Evolutionary conservation across 2,113 vertebrate genomes (phyloP).

Genomic region (Halcyon senegalensis): DNA sequence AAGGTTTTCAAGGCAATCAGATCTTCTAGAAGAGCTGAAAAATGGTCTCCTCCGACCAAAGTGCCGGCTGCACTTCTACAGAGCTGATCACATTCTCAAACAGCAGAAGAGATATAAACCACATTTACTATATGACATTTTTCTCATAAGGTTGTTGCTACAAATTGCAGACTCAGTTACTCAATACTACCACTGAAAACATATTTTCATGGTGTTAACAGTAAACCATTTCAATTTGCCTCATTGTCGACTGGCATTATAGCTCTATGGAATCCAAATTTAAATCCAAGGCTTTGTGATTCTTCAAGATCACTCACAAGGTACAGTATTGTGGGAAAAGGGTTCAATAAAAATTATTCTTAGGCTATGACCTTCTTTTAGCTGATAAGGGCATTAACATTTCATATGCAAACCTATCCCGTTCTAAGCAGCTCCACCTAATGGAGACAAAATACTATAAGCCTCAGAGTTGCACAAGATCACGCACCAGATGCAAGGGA

Average conservation of each 20-base stretch:
- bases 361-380: neutral
- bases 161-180: neutral
- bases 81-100: neutral
- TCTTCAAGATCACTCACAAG: neutral
- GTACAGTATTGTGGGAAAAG: neutral
- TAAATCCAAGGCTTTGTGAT: neutral
- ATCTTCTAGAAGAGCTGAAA: neutral
- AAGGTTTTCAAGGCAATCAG: conserved; percentile 15
- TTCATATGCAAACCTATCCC: neutral
- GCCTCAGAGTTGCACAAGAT: neutral
- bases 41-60: neutral
- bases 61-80: neutral
- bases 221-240: neutral
- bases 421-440: neutral
- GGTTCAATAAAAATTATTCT: neutral
- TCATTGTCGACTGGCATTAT: neutral
- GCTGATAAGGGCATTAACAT: neutral
- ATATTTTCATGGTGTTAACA: neutral
- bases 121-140: neutral
- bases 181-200: conserved; percentile 3
- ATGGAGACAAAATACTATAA: neutral
- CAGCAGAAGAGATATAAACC: neutral
- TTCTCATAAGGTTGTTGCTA: neutral
- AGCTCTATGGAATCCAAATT: neutral
- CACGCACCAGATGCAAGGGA: neutral